Base-by-base conservation (phyloP, 2,888 invertebrate genomes). In the Galerucella pusilla region DNA sequence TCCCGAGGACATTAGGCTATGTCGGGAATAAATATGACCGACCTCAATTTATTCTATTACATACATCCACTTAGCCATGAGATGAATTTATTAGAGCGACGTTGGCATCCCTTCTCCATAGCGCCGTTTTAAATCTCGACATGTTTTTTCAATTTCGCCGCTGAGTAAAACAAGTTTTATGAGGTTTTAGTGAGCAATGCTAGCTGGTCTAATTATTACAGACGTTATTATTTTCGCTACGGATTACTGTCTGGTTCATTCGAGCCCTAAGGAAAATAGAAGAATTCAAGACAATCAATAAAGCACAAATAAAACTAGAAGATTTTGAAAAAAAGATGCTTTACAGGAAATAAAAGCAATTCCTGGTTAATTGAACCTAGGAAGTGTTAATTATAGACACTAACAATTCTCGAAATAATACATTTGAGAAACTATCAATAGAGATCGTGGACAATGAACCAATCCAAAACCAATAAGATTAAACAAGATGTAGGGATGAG, bases 81-180 rank as follows among this genome's bases (percentile, higher is more conserved):
- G 16, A 63, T 70, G 64, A 64, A 49, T 71, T 71, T 63, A 71
- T 57, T 64, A 71, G 52, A 42, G 54, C 42, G 11, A 45, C 3
- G 54, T 52, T 63, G 64, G 42, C 16, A 63, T 20, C 63, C 42
- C 57, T 61, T 61, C 12, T n/a, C 11, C 7, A 61, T 10, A 61
- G 61, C 54, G 14, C 42, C 28, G 52, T 54, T 71, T 45, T 52
- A 64, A 64, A 71, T 63, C 70, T 54, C 70, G n/a, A 71, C 70
- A 71, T 71, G 70, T 71, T 64, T 71, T 49, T 71, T 35, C 70
- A 64, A 63, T 71, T 63, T 64, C 60, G 64, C 3, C 35, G 49
- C 42, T n/a, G 42, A 3, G 35, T 42, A 1, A 42, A 42, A 9
- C 2, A n/a, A 52, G 1, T 52, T 6, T 52, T 52, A n/a, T 52